Evolutionary conservation across 2,113 vertebrate genomes (phyloP).

Genomic region (Caranx melampygus): DNA sequence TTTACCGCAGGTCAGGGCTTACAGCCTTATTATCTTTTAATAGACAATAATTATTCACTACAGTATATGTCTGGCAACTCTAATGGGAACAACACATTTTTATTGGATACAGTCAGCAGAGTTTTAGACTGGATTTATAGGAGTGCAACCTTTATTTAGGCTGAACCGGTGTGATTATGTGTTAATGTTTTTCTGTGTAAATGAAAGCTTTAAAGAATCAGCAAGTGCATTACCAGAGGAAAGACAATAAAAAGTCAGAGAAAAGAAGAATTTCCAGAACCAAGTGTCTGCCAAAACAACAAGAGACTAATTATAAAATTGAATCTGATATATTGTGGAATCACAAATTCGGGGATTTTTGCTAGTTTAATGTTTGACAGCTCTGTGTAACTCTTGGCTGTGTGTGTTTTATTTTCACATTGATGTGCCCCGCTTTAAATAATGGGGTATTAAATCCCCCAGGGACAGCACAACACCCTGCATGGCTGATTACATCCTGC

Average conservation of each 20-base stretch:
- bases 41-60: slow-evolving; percentile 6
- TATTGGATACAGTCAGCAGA: slow-evolving; percentile 11
- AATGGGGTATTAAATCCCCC: slow-evolving; percentile 69
- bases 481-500: slow-evolving; percentile 76
- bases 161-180: slow-evolving; percentile 1
- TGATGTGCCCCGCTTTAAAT: slow-evolving; percentile 63
- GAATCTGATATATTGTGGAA: slow-evolving; percentile 1
- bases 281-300: not conserved
- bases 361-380: slow-evolving; percentile 16
- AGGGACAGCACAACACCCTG: slow-evolving; percentile 59
- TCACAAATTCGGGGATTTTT: not conserved
- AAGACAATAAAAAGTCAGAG: not conserved
- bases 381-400: slow-evolving; percentile 27
- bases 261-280: not conserved
- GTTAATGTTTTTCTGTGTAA: slow-evolving; percentile 1
- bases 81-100: not conserved
- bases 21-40: slow-evolving; percentile 32
- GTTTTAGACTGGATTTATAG: slow-evolving; percentile 13
- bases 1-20: slow-evolving; percentile 1
- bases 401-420: slow-evolving; percentile 65
- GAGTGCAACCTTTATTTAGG: not conserved
- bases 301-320: slow-evolving; percentile 5
- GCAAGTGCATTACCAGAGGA: not conserved
- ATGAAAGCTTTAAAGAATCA: not conserved
- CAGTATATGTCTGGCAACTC: not conserved